Base-by-base conservation (phyloP, 2,888 invertebrate species). In the Pandemis heparana region DNA sequence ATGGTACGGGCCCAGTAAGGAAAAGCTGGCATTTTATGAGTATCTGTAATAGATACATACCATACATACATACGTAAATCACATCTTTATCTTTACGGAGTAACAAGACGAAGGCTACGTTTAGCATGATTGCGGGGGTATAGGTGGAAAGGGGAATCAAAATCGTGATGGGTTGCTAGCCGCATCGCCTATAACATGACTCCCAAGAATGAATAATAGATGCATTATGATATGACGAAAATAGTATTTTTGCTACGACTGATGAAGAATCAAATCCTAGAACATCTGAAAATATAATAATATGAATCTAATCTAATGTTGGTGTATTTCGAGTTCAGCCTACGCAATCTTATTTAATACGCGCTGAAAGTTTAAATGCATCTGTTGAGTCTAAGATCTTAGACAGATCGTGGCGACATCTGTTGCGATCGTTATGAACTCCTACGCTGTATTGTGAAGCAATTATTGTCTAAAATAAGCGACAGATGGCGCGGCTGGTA, bases 401-500 rank as follows among this genome's bases (percentile, higher is more conserved):
- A 63, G 6, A 9, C 9, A 6, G 48, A 46, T 23, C n/a, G 14
- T 48, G n/a, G 23, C 68, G 63, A 46, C 73, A 73, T 63, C 73
- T 59, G 0, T 23, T 23, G 14, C 12, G 43, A 64, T 9, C 10
- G 10, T 14, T 38, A 9, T 16, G 32, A 12, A 69, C 59, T 68
- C 23, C 10, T 14, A 48, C 7, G 18, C 8, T 14, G 12, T 5
- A 4, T 61, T 12, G 48, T 9, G 6, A 1, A 53, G 46, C 39
- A 59, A 39, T 16, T 16, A 2, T 48, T 39, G 1, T 16, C 5
- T 39, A 23, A 48, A 3, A 32, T 48, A 41, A 39, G 8, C 59
- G 41, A 8, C n/a, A 69, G 73, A 59, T 64, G 73, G 68, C 63
- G 63, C 14, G 0, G 12, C 12, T 14, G 16, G 18, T n/a, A 59